Percentiles rank a stretch among this genome's conserved stretches.
Conservation (phyloP, 2,113 vertebrate species). For the Poecilia latipinna region DNA sequence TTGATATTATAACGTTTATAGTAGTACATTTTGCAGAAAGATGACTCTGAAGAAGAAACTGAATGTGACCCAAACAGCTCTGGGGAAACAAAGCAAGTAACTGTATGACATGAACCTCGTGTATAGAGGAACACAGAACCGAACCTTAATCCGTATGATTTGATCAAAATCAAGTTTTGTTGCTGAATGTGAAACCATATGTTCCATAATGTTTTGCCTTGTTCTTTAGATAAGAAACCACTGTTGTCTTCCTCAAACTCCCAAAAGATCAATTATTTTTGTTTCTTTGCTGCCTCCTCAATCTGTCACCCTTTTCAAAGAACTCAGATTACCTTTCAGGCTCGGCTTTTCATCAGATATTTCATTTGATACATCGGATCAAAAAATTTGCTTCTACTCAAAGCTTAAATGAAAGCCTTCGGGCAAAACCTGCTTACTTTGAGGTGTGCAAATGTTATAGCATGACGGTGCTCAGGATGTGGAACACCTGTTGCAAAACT, state of each 20-base stretch:
- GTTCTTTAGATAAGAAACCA: neutral
- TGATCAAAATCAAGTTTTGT: neutral
- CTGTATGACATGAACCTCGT: neutral
- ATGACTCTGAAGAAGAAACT: neutral
- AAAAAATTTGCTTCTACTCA: constrained; percentile 28
- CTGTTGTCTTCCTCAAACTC: neutral
- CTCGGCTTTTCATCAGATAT: constrained; percentile 30
- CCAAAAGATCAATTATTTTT: constrained; percentile 6
- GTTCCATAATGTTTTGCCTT: neutral
- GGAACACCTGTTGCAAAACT: neutral
- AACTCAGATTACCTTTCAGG: neutral
- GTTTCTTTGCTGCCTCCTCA: neutral
- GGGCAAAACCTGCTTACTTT: constrained; percentile 18
- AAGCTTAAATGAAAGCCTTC: constrained; percentile 28
- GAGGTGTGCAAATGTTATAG: constrained; percentile 2
- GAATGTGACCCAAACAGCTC: neutral
- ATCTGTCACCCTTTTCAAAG: constrained; percentile 15
- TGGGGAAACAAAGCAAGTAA: neutral
- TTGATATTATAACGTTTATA: neutral
- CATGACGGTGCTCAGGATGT: neutral
- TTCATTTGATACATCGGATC: constrained; percentile 23
- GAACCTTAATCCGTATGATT: neutral
- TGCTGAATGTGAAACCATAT: neutral
- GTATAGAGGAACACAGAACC: neutral
- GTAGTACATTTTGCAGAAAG: neutral